Conservation (phyloP, 2,888 invertebrate species). For the Rhyacophila evoluta region DNA sequence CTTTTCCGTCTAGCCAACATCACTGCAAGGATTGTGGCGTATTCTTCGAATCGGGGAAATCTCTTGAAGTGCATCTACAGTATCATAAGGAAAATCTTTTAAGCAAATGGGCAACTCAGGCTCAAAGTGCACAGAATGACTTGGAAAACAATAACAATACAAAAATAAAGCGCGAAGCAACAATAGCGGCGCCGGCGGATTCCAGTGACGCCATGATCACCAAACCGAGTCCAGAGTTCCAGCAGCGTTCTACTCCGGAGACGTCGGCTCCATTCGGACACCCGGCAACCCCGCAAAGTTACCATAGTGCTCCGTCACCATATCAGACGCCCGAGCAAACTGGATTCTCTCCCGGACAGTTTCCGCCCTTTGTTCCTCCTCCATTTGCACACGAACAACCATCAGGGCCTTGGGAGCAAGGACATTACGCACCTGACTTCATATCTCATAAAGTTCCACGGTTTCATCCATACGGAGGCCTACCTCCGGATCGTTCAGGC, state of each 20-base stretch:
- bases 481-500: constrained; percentile 68
- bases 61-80: constrained; percentile 82
- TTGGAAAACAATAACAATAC: constrained; percentile 76
- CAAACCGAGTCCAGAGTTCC: constrained; percentile 73
- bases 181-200: constrained; percentile 79
- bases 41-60: constrained; percentile 80
- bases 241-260: constrained; percentile 72
- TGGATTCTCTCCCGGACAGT: constrained; percentile 71
- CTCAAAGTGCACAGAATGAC: constrained; percentile 68
- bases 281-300: constrained; percentile 76
- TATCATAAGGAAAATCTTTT: constrained; percentile 84
- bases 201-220: constrained; percentile 78
- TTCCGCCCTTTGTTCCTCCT: constrained; percentile 66
- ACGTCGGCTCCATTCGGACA: constrained; percentile 72
- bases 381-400: constrained; percentile 67
- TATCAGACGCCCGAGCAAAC: constrained; percentile 73
- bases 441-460: constrained; percentile 61
- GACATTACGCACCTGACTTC: constrained; percentile 59
- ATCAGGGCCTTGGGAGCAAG: constrained; percentile 62
- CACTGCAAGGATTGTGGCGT: constrained; percentile 83
- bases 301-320: constrained; percentile 76
- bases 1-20: constrained; percentile 72
- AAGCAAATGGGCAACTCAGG: constrained; percentile 78
- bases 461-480: constrained; percentile 67
- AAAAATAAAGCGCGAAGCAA: constrained; percentile 72